Conservation (phyloP, 2,113 vertebrate species). For the Indri indri region DNA sequence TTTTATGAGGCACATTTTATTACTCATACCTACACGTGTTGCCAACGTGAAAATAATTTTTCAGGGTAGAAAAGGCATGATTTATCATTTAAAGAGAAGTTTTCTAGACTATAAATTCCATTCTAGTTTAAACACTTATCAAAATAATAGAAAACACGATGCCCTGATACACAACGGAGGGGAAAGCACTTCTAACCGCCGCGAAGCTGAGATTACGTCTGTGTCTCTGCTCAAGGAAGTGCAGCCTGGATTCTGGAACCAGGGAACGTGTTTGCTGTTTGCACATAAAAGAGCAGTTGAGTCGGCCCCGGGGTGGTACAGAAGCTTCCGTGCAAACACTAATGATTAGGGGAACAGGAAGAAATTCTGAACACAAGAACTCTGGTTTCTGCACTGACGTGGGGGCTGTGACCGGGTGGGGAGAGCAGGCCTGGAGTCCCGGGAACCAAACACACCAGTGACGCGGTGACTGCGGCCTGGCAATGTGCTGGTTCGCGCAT, state of each 20-base stretch:
- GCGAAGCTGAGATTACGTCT: not conserved
- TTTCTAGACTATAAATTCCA: slow-evolving; percentile 21
- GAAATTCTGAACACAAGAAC: not conserved
- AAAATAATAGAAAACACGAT: not conserved
- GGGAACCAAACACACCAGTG: no score
- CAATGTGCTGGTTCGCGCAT: no score
- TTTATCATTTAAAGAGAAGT: not conserved
- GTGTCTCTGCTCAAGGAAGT: not conserved
- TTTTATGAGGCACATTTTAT: not conserved
- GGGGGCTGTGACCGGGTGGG: not conserved
- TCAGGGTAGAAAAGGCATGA: not conserved
- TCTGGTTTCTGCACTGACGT: rapidly evolving
- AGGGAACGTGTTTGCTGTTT: not conserved
- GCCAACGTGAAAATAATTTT: not conserved
- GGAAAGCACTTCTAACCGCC: not conserved
- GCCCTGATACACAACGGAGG: not conserved
- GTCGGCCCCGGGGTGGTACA: rapidly evolving
- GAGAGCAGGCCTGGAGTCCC: not conserved
- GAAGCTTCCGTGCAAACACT: rapidly evolving
- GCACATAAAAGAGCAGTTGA: rapidly evolving
- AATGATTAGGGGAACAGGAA: rapidly evolving
- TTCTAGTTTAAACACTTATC: not conserved
- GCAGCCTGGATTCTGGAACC: not conserved
- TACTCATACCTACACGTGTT: not conserved
- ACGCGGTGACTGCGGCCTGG: no score